A percentile compares a stretch with the other conserved stretches of the same genome.
Evolutionary conservation across 2,888 invertebrate species (phyloP).

Genomic region (Acutogordius australiensis): DNA sequence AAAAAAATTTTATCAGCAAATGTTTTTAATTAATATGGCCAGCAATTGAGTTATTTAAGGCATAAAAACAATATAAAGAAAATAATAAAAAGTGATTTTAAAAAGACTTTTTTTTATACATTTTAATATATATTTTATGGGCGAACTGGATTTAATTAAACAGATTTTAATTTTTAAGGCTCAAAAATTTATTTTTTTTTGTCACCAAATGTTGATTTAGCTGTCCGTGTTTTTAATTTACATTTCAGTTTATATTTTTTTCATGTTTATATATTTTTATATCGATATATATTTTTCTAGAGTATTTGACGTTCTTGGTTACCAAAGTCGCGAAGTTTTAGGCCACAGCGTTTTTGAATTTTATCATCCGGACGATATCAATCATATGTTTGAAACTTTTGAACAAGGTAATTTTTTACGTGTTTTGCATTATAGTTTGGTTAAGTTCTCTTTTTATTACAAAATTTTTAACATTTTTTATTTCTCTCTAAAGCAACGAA

Average conservation of each 20-base stretch:
- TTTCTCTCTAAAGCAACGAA: no score
- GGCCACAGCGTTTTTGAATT: slow-evolving; percentile 87
- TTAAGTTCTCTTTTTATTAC: no score
- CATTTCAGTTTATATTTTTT: not conserved
- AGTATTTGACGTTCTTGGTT: slow-evolving; percentile 59
- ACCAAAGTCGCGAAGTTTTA: slow-evolving; percentile 66
- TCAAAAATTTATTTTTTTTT: not conserved
- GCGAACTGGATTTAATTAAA: no score
- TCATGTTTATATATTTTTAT: not conserved
- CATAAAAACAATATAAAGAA: no score
- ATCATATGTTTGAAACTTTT: slow-evolving; percentile 86
- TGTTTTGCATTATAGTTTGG: no score
- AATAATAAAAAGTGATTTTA: no score
- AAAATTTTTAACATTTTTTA: no score
- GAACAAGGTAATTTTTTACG: slow-evolving; percentile 44
- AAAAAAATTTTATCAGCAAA: no score
- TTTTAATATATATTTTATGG: no score
- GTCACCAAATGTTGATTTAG: not conserved
- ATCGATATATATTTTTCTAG: slow-evolving; percentile 25
- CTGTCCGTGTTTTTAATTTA: not conserved
- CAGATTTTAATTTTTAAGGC: slow-evolving; percentile 12
- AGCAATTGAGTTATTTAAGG: no score
- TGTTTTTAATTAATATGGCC: no score
- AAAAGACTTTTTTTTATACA: no score
- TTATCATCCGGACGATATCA: slow-evolving; percentile 81